Base-by-base conservation (phyloP, 2,797 vertebrate genomes). In the Sebastes variabilis region DNA sequence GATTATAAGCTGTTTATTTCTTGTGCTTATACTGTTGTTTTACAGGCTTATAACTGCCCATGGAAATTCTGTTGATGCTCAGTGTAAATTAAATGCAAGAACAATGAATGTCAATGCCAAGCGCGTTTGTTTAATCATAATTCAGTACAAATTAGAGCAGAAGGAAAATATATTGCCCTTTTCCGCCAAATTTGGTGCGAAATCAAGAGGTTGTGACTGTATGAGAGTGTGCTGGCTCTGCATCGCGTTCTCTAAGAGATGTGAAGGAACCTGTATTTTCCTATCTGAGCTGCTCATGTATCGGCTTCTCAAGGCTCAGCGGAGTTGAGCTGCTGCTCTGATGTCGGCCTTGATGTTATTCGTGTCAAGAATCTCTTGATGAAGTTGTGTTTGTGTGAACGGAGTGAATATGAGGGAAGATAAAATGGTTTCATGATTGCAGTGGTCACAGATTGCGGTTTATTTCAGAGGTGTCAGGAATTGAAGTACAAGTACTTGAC, bases 271-370 rank as follows among this genome's bases (percentile, higher is more conserved):
- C 60, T 56, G 56, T 36, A 30, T 77, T 62, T 72, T 27, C 59
- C 25, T 60, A 12, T 81, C 77, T 52, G 56, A 71, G 72, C 75
- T n/a, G 27, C 56, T 74, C 10, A 1, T 75, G 78, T 55, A 25
- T 84, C 77, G 22, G 0, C 80, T 69, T 80, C 59, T 81, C 61
- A 66, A 77, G 42, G 70, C 76, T 83, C 78, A n/a, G 72, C 30
- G 60, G 67, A 75, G 77, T 65, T 34, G 74, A 85, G 72, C 62
- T 52, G 73, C 80, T 68, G 69, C 38, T 77, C 66, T 72, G 70
- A 77, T 74, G 68, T 46, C 46, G 68, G 60, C 27, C 54, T 79
- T 73, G 68, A 83, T 81, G 71, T 49, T 71, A 20, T 66, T 84
- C n/a, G 58, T 65, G 64, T 75, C 72, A 65, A 66, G 24, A 74